Percentiles rank a stretch among this genome's conserved stretches.
These are phyloP conservation scores for Patiria pectinifera DNA, from an alignment of 53 echinoderm and acorn worm genomes.

Conservation along the genomic window DNA sequence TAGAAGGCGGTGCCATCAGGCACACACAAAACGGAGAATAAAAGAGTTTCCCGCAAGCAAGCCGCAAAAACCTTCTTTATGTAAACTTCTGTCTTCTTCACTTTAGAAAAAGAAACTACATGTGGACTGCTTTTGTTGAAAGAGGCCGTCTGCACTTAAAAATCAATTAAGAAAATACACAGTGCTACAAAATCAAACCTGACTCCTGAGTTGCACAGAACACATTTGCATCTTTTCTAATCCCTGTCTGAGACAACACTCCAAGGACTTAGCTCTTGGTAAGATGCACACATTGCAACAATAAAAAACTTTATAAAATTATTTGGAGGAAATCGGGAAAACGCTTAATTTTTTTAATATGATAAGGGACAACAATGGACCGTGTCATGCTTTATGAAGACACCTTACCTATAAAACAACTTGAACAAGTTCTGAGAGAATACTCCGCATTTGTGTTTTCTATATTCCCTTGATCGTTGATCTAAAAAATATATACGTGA, in stretches of 20 bases:
- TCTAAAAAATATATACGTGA: no score
- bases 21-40: not conserved
- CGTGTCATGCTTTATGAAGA: no score
- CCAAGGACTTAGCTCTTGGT: not conserved
- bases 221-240: not conserved
- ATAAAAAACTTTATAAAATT: not conserved
- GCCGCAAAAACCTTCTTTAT: not conserved
- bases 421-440: no score
- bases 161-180: not conserved
- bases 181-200: not conserved
- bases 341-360: no score
- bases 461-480: no score
- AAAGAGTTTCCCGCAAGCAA: not conserved
- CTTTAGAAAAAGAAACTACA: not conserved
- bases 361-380: no score
- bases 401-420: no score
- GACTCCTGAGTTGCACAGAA: not conserved
- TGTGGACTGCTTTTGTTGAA: not conserved
- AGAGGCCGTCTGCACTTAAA: not conserved
- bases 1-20: slow-evolving; percentile 13
- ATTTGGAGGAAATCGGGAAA: no score
- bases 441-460: no score
- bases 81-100: not conserved
- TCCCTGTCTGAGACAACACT: not conserved
- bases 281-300: not conserved